A percentile compares a stretch with the other conserved stretches of the same genome.
Conservation (phyloP, 2,797 vertebrate species). For the Pangasius macronema region DNA sequence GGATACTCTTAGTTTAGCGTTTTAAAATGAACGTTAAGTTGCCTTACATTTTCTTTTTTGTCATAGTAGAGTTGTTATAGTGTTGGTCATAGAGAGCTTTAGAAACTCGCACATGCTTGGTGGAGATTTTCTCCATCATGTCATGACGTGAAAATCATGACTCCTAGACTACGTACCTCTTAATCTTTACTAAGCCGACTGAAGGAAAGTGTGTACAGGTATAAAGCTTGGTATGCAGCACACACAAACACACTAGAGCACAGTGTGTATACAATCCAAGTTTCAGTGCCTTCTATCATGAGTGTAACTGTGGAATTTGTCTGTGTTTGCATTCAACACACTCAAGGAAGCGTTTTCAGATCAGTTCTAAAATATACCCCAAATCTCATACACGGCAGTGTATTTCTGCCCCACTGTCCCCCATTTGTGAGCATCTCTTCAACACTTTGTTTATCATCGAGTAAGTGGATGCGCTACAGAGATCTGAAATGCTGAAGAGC, state of each 20-base stretch:
- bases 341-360: constrained; percentile 3
- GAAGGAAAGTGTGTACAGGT: constrained; percentile 32
- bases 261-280: constrained; percentile 31
- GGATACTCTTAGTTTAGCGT: background rate
- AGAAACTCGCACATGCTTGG: background rate
- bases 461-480: constrained; percentile 12
- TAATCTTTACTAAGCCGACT: constrained; percentile 8
- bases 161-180: constrained; percentile 12
- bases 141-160: constrained; percentile 8
- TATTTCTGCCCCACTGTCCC: background rate
- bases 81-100: constrained; percentile 28
- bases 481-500: constrained; percentile 2
- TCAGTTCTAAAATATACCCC: background rate
- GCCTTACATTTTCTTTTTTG: background rate
- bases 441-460: background rate
- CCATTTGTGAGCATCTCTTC: background rate
- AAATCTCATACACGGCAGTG: background rate
- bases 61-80: constrained; percentile 17
- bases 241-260: constrained; percentile 12
- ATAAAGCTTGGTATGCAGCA: constrained; percentile 34
- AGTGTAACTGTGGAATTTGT: constrained; percentile 25
- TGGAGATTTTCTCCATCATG: background rate
- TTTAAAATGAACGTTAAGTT: constrained; percentile 32
- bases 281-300: constrained; percentile 52
- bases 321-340: background rate